Evolutionary conservation across 2,888 invertebrate species (phyloP), one percentile per base, ranked within the genome.

Genomic region (Noctua janthina): DNA sequence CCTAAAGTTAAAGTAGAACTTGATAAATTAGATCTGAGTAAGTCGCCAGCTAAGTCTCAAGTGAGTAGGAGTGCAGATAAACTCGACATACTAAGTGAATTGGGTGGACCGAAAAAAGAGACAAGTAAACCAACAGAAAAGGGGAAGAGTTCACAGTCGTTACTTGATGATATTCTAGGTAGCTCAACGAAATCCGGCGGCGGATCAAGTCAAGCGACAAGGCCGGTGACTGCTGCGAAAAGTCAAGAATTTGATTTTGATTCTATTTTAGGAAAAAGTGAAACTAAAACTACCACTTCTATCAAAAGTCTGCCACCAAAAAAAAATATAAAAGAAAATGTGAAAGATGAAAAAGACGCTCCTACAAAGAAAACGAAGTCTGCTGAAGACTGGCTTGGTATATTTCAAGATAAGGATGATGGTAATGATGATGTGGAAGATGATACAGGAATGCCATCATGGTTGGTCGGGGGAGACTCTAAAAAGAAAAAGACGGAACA

Each of bases 121-220:
- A 81, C 88, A 15, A 54, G 68, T 15, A 95, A 95, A 88, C 78
- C 93, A 23, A 79, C 93, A 81, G 94, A 95, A 76, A 96, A 93
- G 87, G 94, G 95, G 1, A 96, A 95, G 88, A 96, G 95, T 87
- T 95, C 96, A 2, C 96, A 96, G 84, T 96, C 95, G n/a, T 93
- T 96, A 83, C 91, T 97, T 71, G 96, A 97, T 74, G 97, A 97
- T 91, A 97, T 97, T 84, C 93, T 97, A 79, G 97, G 97, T 43
- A 94, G 96, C 13, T 92, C 97, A 7, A 91, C 90, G 68, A 96
- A 96, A 92, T 85, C 92, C 10, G 88, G 81, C 17, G 87, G 86
- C 17, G 77, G 83, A 62, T 87, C 92, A 8, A 92, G 77, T 79
- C 93, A 92, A 88, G 76, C 79, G n/a, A 86, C 90, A 5, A 91